These are phyloP conservation scores for Andrena fulva DNA, from an alignment of 2,888 invertebrate genomes.

Conservation along the genomic window DNA sequence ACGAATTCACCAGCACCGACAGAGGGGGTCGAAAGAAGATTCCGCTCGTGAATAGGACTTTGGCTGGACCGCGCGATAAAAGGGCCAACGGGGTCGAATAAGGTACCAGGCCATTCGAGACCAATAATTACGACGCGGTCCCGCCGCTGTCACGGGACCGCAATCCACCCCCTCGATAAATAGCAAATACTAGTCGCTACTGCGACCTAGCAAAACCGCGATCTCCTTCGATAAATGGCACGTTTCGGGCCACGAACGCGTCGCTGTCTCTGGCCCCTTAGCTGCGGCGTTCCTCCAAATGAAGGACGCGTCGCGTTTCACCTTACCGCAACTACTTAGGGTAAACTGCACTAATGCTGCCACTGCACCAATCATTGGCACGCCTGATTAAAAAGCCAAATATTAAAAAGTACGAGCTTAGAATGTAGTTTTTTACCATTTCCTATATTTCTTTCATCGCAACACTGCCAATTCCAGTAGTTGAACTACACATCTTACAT, in stretches of 20 bases:
- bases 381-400: no score
- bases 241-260: not conserved
- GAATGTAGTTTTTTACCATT: no score
- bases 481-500: no score
- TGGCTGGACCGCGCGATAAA: constrained; percentile 20
- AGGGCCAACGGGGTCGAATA: constrained; percentile 14
- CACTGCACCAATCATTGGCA: no score
- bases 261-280: not conserved
- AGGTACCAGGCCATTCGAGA: constrained; percentile 24
- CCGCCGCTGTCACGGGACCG: constrained; percentile 4
- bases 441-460: no score
- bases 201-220: constrained; percentile 7
- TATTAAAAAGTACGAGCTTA: no score
- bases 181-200: constrained; percentile 31
- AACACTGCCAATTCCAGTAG: no score
- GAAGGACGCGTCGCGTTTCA: not conserved
- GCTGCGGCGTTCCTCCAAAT: not conserved
- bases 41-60: constrained; percentile 3
- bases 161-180: constrained; percentile 9
- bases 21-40: constrained; percentile 1
- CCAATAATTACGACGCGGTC: constrained; percentile 38
- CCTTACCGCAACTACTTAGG: not conserved
- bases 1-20: not conserved
- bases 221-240: constrained; percentile 11
- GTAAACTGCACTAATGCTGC: no score